Percentiles rank a stretch among this genome's conserved stretches.
Evolutionary conservation across 1,140 invertebrate species (phyloP).

Genomic region (Globodera rostochiensis): DNA sequence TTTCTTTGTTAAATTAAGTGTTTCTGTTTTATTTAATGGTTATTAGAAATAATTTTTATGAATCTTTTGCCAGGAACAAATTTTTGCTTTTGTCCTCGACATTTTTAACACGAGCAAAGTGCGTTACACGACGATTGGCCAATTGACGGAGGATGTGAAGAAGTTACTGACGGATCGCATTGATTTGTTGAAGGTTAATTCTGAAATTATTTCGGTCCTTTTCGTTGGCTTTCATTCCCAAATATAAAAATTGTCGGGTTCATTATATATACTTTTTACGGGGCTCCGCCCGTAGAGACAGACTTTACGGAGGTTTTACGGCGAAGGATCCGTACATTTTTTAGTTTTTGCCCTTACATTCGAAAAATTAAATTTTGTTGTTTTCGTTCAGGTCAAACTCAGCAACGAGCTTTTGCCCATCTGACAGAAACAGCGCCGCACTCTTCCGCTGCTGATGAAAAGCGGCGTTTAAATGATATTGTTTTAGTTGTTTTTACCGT

Average conservation of each 20-base stretch:
- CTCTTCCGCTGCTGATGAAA: not conserved
- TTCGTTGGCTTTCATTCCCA: too few relatives aligned
- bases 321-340: too few relatives aligned
- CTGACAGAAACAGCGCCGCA: constrained; percentile 1
- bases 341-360: too few relatives aligned
- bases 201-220: not conserved
- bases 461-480: not conserved
- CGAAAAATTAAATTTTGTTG: too few relatives aligned
- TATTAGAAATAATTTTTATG: not conserved
- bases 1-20: not conserved
- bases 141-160: constrained; percentile 46
- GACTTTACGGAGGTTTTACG: too few relatives aligned
- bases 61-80: constrained; percentile 39
- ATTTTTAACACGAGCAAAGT: constrained; percentile 51
- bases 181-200: constrained; percentile 35
- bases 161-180: constrained; percentile 46
- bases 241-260: too few relatives aligned
- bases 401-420: constrained; percentile 46
- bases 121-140: constrained; percentile 41
- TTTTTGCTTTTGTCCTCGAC: constrained; percentile 46
- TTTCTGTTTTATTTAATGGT: not conserved
- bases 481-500: not conserved
- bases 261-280: too few relatives aligned
- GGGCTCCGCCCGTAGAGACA: too few relatives aligned
- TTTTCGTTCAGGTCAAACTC: constrained; percentile 34